Evolutionary conservation across 1,140 invertebrate genomes (phyloP).

Genomic region (Phthorimaea operculella): DNA sequence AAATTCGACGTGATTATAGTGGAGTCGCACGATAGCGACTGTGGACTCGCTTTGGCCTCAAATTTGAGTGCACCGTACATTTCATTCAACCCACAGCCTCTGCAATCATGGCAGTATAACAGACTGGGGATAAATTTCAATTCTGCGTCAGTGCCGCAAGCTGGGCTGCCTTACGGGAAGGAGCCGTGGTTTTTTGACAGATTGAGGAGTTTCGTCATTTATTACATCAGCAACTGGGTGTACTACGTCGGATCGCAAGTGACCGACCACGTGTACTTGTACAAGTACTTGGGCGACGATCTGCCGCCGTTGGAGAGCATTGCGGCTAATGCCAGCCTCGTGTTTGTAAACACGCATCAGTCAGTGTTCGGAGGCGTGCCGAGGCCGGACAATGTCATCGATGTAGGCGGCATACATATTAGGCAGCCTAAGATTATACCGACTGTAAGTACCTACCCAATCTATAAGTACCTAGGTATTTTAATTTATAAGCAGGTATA

Average conservation of each 20-base stretch:
- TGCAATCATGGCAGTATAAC: slow-evolving; percentile 71
- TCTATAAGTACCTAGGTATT: too few species aligned
- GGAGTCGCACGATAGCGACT: slow-evolving; percentile 74
- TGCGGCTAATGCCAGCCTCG: slow-evolving; percentile 67
- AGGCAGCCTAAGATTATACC: slow-evolving; percentile 53
- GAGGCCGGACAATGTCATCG: slow-evolving; percentile 69
- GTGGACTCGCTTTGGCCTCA: slow-evolving; percentile 68
- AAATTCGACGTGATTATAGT: slow-evolving; percentile 72
- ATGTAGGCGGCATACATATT: slow-evolving; percentile 70
- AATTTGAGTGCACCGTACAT: slow-evolving; percentile 70
- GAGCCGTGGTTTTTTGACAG: slow-evolving; percentile 70
- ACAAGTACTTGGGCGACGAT: slow-evolving; percentile 68
- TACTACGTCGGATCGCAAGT: slow-evolving; percentile 63
- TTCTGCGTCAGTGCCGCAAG: slow-evolving; percentile 67
- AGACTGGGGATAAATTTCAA: slow-evolving; percentile 69
- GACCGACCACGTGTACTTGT: slow-evolving; percentile 65
- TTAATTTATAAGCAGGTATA: too few species aligned
- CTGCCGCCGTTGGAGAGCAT: slow-evolving; percentile 68
- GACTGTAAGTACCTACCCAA: slow-evolving; percentile 59
- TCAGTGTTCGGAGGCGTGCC: slow-evolving; percentile 60
- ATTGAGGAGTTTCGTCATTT: slow-evolving; percentile 65
- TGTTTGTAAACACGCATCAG: slow-evolving; percentile 72
- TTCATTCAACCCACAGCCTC: slow-evolving; percentile 68
- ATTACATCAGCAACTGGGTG: slow-evolving; percentile 61
- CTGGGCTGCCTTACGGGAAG: slow-evolving; percentile 60